A percentile compares a stretch with the other conserved stretches of the same genome.
These are phyloP conservation scores for Ranitomeya variabilis DNA, from an alignment of 2,113 vertebrate species.

Conservation along the genomic window DNA sequence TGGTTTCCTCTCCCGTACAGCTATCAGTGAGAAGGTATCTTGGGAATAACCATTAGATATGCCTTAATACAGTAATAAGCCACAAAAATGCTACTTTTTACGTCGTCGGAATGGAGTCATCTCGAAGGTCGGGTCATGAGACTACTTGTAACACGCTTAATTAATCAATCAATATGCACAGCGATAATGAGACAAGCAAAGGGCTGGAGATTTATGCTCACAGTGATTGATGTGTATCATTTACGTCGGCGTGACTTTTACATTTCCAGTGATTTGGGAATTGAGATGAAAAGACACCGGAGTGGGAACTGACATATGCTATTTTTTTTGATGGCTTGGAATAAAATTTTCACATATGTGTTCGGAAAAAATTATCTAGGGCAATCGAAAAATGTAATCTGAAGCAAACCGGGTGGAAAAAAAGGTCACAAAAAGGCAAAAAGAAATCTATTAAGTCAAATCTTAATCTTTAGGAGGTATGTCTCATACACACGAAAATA, in stretches of 20 bases:
- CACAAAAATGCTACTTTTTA: background rate
- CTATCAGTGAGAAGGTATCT: constrained; percentile 33
- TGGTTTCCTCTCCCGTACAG: constrained; percentile 38
- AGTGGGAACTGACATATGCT: constrained; percentile 11
- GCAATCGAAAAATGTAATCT: background rate
- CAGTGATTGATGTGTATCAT: constrained; percentile 40
- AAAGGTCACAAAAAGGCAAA: background rate
- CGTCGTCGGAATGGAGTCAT: background rate
- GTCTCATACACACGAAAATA: too few relatives aligned
- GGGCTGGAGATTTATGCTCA: constrained; percentile 4
- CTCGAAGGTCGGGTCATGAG: constrained; percentile 2
- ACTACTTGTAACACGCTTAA: constrained; percentile 26
- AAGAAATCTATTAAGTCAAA: too few relatives aligned
- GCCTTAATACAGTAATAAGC: background rate
- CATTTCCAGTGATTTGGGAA: constrained; percentile 11
- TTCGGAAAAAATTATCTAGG: background rate
- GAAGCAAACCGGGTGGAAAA: background rate
- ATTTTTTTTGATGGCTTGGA: background rate
- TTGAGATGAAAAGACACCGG: constrained; percentile 19
- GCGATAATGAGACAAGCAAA: constrained; percentile 39
- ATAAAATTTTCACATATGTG: background rate
- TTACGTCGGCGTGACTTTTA: constrained; percentile 21
- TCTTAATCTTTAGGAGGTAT: too few relatives aligned
- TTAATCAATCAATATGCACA: constrained; percentile 47
- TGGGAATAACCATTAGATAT: constrained; percentile 4